A percentile compares a stretch with the other conserved stretches of the same genome.
These are phyloP conservation scores for Pandion haliaetus DNA, from an alignment of 2,113 vertebrate species.

Conservation along the genomic window DNA sequence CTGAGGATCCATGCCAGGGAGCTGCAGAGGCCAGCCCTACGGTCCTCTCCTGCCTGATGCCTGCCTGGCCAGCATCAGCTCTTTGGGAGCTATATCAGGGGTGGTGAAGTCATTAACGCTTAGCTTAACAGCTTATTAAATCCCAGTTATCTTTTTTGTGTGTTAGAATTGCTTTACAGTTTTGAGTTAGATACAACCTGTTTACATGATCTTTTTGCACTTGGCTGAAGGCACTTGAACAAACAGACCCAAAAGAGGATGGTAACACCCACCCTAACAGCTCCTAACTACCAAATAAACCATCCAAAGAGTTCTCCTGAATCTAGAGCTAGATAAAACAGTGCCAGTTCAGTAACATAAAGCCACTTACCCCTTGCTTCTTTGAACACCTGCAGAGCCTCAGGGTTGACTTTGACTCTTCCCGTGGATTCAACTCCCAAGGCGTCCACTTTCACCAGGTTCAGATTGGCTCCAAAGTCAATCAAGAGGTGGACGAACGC, in stretches of 20 bases:
- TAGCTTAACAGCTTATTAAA: background rate
- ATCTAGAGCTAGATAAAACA: background rate
- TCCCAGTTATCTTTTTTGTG: background rate
- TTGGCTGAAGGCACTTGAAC: background rate
- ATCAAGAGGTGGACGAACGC: constrained; percentile 85
- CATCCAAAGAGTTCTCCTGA: background rate
- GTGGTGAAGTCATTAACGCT: background rate
- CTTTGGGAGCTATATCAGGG: background rate
- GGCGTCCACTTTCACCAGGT: constrained; percentile 82
- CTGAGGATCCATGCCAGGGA: background rate
- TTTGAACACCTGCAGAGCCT: constrained; percentile 81
- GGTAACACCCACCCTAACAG: background rate
- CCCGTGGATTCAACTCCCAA: constrained; percentile 70
- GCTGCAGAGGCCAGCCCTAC: background rate
- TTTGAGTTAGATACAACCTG: background rate
- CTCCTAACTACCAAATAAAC: background rate
- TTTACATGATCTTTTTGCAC: background rate
- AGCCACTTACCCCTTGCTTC: constrained; percentile 87
- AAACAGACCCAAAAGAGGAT: background rate
- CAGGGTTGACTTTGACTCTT: constrained; percentile 83
- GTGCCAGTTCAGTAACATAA: too few relatives aligned
- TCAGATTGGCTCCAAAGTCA: constrained; percentile 88
- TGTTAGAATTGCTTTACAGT: background rate
- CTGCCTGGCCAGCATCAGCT: background rate
- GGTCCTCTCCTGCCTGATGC: background rate